Evolutionary conservation across 2,888 invertebrate genomes (phyloP).

Genomic region (Lydus trimaculatus): DNA sequence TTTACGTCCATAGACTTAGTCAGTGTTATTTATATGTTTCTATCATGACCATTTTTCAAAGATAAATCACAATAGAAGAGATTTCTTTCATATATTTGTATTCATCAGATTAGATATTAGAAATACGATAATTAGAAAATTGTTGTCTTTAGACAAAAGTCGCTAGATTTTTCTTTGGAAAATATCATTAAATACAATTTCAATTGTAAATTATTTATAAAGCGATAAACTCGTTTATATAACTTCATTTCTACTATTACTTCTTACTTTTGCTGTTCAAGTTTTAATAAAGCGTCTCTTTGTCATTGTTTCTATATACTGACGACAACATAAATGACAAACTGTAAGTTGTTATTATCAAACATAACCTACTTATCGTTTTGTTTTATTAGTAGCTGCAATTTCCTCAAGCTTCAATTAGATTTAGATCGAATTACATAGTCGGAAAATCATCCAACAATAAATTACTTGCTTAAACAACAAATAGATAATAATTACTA

Average conservation of each 20-base stretch:
- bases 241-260: background rate
- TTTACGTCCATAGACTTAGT: conserved; percentile 7
- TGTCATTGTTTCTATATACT: background rate
- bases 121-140: background rate
- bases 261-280: background rate
- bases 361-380: background rate
- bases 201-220: background rate
- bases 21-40: conserved; percentile 8
- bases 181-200: background rate
- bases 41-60: background rate
- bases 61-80: background rate
- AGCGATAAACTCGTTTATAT: background rate
- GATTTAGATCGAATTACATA: background rate
- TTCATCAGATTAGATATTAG: background rate
- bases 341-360: background rate
- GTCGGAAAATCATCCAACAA: background rate
- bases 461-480: background rate
- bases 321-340: background rate
- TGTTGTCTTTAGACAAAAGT: background rate
- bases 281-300: background rate
- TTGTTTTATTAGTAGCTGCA: background rate
- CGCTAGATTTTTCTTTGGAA: background rate
- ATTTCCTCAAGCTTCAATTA: background rate
- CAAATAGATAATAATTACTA: background rate
- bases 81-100: background rate